Evolutionary conservation across 2,113 vertebrate genomes (phyloP), one percentile per base, ranked within the genome.

Genomic region (Peromyscus leucopus): DNA sequence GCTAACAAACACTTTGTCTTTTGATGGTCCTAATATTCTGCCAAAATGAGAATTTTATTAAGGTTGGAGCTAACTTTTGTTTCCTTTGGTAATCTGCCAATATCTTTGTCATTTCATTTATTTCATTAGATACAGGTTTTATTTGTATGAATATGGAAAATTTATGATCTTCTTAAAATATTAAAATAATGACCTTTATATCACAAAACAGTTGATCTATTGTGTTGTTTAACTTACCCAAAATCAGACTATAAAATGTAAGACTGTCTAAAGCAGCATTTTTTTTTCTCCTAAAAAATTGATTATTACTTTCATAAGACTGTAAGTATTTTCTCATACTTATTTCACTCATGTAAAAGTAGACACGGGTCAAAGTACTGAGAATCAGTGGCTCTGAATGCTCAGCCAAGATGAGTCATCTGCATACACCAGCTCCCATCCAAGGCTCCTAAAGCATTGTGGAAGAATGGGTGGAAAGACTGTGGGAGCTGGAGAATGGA

Each of bases 191-290:
- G 85, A 17, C 17, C 6, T 90, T 91, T 69, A n/a, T 11, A 48
- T 80, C 8, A 84, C 6, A 90, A 74, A 2, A 28, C 11, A 42
- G 26, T 87, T 74, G 24, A 69, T 90, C n/a, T 96, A 33, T 33
- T 75, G 4, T 83, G 24, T 61, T 96, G 3, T 75, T 78, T 91
- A 78, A 80, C 55, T 69, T 75, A 90, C 28, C 2, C 7, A 5
- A 84, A 92, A 55, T 15, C 36, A 92, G 63, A 90, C 7, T 78
- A n/a, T 76, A 48, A 92, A 95, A 95, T 89, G 9, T 22, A 91
- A 87, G 46, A 4, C 36, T 80, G 26, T 46, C 31, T 91, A 75
- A 15, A 85, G 71, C 3, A 85, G 22, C 13, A 46, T 85, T 59
- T 93, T 83, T 83, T 83, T 21, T 11, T 55, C 63, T 87, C 84